Conservation (phyloP, 2,888 invertebrate genomes). For the Stenichneumon culpator region DNA sequence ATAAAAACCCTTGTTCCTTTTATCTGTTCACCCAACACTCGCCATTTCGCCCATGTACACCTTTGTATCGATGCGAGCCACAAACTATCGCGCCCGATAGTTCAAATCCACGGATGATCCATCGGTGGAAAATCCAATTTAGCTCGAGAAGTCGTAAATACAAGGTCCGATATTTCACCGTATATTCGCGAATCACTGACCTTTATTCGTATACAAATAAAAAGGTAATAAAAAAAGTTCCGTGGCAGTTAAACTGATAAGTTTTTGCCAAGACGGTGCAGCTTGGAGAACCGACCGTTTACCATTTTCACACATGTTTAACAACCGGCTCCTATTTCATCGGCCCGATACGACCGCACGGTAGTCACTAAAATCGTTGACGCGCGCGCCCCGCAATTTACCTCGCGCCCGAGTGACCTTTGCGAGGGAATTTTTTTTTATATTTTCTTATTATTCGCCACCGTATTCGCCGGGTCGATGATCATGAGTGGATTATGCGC, state of each 20-base stretch:
- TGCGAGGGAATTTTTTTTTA: constrained; percentile 62
- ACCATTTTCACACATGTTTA: not conserved
- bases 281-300: not conserved
- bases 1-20: constrained; percentile 18
- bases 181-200: not conserved
- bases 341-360: not conserved
- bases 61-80: no score
- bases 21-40: constrained; percentile 24
- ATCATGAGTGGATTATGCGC: constrained; percentile 33
- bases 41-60: not conserved
- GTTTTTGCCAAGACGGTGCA: not conserved
- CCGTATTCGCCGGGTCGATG: constrained; percentile 19
- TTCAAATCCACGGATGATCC: not conserved
- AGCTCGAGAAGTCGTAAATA: not conserved
- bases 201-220: not conserved
- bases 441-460: constrained; percentile 62
- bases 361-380: constrained; percentile 60
- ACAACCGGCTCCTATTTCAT: not conserved
- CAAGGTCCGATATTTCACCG: not conserved
- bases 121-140: not conserved
- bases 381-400: constrained; percentile 51
- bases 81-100: not conserved
- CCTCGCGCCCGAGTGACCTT: constrained; percentile 70
- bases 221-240: not conserved
- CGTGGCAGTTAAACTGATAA: not conserved